Conservation (phyloP, 2,888 invertebrate species). For the Ormyrus nitidulus region DNA sequence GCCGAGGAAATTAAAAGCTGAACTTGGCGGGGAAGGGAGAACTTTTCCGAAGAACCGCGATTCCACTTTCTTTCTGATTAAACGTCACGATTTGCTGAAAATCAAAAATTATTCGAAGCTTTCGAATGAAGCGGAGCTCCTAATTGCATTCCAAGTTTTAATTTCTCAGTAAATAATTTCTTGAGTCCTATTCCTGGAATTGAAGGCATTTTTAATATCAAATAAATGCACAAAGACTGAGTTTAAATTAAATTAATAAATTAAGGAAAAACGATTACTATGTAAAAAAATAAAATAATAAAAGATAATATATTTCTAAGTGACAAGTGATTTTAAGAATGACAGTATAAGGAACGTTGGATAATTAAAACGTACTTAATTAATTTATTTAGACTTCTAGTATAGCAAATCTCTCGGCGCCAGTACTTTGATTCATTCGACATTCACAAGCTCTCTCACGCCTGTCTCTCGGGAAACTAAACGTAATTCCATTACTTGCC, state of each 20-base stretch:
- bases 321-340: too few species aligned
- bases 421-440: too few species aligned
- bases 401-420: too few species aligned
- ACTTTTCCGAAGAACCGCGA: conserved; percentile 14
- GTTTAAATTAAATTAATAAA: too few species aligned
- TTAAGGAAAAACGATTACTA: too few species aligned
- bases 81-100: neutral
- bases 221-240: too few species aligned
- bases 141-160: conserved; percentile 37
- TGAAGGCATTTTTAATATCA: too few species aligned
- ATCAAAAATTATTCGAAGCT: too few species aligned
- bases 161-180: conserved; percentile 42
- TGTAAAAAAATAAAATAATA: too few species aligned
- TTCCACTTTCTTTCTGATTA: conserved; percentile 28
- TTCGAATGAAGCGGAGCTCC: neutral
- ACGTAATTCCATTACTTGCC: conserved; percentile 32
- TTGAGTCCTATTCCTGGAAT: neutral
- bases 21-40: conserved; percentile 4
- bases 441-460: too few species aligned
- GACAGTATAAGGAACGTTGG: too few species aligned
- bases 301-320: too few species aligned
- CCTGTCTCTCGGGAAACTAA: conserved; percentile 6
- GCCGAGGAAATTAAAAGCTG: conserved; percentile 25
- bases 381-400: neutral
- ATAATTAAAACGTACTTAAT: neutral